Conservation (phyloP, 1,140 invertebrate species). For the Ectropis grisescens region DNA sequence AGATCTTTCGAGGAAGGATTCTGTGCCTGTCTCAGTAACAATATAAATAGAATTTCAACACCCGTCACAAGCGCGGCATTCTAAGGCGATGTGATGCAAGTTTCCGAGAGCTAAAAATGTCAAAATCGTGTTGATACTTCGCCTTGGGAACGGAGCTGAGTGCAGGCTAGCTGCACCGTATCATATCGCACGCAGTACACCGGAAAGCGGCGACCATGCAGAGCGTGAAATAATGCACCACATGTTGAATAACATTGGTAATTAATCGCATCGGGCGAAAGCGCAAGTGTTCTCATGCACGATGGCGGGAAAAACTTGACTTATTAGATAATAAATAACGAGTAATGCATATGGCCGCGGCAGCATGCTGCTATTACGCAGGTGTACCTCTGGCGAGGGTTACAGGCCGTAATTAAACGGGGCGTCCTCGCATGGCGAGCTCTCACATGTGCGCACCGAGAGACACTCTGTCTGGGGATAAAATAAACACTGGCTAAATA, state of each 20-base stretch:
- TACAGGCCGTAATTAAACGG: too few species aligned
- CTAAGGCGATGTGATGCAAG: conserved; percentile 40
- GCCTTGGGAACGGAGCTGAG: conserved; percentile 22
- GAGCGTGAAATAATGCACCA: conserved; percentile 48
- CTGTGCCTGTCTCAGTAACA: conserved; percentile 14
- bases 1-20: too few species aligned
- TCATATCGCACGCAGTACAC: conserved; percentile 1
- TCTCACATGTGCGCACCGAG: too few species aligned
- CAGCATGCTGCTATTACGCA: conserved; percentile 1
- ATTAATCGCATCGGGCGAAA: conserved; percentile 50
- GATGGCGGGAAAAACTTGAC: conserved; percentile 24
- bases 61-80: conserved; percentile 34
- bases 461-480: too few species aligned
- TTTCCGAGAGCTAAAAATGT: conserved; percentile 48
- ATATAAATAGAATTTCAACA: conserved; percentile 30
- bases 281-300: conserved; percentile 53
- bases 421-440: too few species aligned
- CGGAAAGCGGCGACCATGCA: conserved; percentile 29
- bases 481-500: too few species aligned
- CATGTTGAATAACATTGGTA: conserved; percentile 45
- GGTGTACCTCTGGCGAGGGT: too few species aligned
- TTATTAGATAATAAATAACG: conserved; percentile 42
- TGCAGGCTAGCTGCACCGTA: conserved; percentile 21
- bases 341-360: conserved; percentile 9
- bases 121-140: conserved; percentile 47